Evolutionary conservation across 2,888 invertebrate species (phyloP), one percentile per base, ranked within the genome.

Genomic region (Omphaloscelis lunosa): DNA sequence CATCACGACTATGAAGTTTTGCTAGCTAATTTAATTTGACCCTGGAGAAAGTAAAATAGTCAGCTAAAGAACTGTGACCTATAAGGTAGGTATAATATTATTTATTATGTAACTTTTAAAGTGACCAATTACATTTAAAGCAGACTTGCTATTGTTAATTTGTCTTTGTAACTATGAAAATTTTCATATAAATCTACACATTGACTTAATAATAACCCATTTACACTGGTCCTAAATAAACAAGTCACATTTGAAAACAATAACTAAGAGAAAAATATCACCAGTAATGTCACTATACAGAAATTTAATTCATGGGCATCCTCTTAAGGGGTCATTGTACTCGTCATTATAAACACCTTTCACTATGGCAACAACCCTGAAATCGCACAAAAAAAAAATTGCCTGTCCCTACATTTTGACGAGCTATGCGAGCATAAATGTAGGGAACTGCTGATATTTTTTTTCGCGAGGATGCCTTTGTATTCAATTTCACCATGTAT

Each of bases 81-180:
- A 45, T 20, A n/a, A 45, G 8, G n/a, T 27, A 27, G 3, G n/a
- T 27, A 20, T 23, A 23, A 8, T 48, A 63, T 39, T n/a, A 39
- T n/a, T 62, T 39, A 34, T 7, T 12, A 34, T n/a, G 45, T 29
- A 62, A 41, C 39, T 53, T 72, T 27, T 27, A 7, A 27, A 27
- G 41, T 45, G 20, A 20, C n/a, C 17, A 63, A 39, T 39, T 51
- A 66, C 41, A 56, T 69, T 68, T 72, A 72, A 58, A 76, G 59
- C 75, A 72, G 59, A 72, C 72, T 74, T 72, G 41, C 65, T 79
- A 69, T 69, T 82, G 65, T 79, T 74, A 53, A 23, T 83, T 72
- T 76, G 67, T 70, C 59, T 65, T 68, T 63, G 39, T 70, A 53
- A 53, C 51, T 73, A 66, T 56, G 1, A 34, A 17, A 15, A 6